Percentiles rank a stretch among this genome's conserved stretches.
These are phyloP conservation scores for Hydrolagus affinis DNA, from an alignment of 2,113 vertebrate species.

Conservation along the genomic window DNA sequence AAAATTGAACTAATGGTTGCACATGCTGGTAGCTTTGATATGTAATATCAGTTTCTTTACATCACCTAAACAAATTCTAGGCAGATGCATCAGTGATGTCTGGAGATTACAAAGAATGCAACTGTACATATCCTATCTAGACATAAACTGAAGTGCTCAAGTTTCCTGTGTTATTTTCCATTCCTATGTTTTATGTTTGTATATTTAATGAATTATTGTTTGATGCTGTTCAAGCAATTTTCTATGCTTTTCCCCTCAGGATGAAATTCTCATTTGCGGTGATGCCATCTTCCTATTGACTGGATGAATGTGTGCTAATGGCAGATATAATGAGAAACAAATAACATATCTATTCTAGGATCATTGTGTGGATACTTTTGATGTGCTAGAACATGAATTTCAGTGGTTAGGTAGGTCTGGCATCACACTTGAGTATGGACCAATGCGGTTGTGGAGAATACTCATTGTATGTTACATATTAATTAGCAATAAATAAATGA, in stretches of 20 bases:
- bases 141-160: conserved; percentile 42
- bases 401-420: too few relatives aligned
- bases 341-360: too few relatives aligned
- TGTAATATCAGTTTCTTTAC: conserved; percentile 42
- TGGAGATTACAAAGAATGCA: conserved; percentile 48
- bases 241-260: background rate
- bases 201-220: conserved; percentile 4
- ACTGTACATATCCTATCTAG: conserved; percentile 42
- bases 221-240: background rate
- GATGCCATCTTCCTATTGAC: too few relatives aligned
- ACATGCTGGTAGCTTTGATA: conserved; percentile 51
- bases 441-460: too few relatives aligned
- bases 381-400: too few relatives aligned
- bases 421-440: too few relatives aligned
- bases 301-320: too few relatives aligned
- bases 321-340: too few relatives aligned
- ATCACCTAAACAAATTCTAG: conserved; percentile 45
- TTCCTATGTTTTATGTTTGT: background rate
- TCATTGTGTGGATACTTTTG: too few relatives aligned
- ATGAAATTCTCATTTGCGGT: too few relatives aligned
- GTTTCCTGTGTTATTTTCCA: background rate
- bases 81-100: conserved; percentile 44
- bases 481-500: too few relatives aligned
- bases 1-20: conserved; percentile 41
- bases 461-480: too few relatives aligned